phyloP scores from a whole-genome alignment of 2,113 vertebrate species.

The Caloenas nicobarica region DNA sequence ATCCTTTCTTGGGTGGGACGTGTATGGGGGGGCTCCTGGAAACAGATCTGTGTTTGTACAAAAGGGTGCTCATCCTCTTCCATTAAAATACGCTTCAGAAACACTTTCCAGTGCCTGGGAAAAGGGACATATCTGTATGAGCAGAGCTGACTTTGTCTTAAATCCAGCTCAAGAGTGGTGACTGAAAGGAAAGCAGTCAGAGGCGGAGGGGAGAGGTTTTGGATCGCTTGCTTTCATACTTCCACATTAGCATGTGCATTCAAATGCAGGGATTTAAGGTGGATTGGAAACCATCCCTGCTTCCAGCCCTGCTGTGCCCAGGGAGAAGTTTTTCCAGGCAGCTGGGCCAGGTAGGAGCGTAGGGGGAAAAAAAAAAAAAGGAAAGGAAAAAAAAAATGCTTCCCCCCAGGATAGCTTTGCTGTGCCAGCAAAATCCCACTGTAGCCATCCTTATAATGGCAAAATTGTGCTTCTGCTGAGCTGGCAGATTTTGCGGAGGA shows the following conservation, averaged over 20 bases:
- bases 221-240: not conserved
- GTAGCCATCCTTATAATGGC: constrained; percentile 49
- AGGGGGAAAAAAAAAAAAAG: not conserved
- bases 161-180: not conserved
- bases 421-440: constrained; percentile 44
- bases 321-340: constrained; percentile 20
- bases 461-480: constrained; percentile 59
- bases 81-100: not conserved
- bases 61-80: not conserved
- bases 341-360: not conserved
- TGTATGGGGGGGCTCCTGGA: fast-evolving
- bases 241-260: not conserved
- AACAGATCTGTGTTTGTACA: not conserved
- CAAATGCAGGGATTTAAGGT: constrained; percentile 11
- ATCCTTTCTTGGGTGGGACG: not conserved
- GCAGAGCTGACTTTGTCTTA: not conserved
- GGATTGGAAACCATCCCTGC: not conserved
- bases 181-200: not conserved
- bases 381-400: not conserved
- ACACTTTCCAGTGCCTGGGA: not conserved
- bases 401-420: not conserved
- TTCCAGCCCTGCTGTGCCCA: not conserved
- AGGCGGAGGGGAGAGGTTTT: not conserved
- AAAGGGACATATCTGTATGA: not conserved
- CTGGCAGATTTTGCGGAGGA: constrained; percentile 19